These are phyloP conservation scores for Manis crassicaudata DNA, from an alignment of 2,797 vertebrate genomes.

Conservation along the genomic window DNA sequence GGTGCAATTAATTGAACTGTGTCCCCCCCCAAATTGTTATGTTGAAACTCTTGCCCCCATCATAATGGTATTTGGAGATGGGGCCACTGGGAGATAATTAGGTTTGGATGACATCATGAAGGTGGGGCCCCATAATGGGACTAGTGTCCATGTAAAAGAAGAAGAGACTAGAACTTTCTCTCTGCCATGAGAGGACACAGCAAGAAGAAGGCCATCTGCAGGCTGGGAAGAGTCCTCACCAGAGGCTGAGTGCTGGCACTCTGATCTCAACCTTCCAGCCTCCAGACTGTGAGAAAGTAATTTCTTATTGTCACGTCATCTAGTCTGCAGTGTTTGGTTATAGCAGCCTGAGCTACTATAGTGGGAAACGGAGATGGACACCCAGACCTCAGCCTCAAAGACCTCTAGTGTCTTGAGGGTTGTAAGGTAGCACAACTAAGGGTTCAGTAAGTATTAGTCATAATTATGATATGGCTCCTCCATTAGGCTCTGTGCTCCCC, in stretches of 20 bases:
- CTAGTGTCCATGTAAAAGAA: background rate
- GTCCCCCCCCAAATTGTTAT: too few species aligned
- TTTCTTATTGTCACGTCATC: background rate
- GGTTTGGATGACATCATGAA: background rate
- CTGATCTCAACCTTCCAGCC: background rate
- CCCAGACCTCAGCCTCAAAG: background rate
- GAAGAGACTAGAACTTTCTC: background rate
- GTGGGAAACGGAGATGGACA: background rate
- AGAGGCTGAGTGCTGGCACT: background rate
- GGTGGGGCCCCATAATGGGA: background rate
- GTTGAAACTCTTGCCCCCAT: background rate
- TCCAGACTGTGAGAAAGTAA: background rate
- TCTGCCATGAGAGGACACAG: background rate
- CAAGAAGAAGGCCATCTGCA: background rate
- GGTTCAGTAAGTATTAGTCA: background rate
- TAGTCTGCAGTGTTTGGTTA: background rate
- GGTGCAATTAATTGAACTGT: background rate
- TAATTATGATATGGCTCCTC: background rate
- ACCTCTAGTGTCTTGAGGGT: background rate
- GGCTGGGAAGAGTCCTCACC: background rate
- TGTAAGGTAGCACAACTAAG: background rate
- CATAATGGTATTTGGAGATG: background rate
- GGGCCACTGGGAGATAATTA: background rate
- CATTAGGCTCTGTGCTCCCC: background rate
- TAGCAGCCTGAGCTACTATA: background rate